Evolutionary conservation across 1,140 invertebrate species (phyloP).

Genomic region (Sweltsa coloradensis): DNA sequence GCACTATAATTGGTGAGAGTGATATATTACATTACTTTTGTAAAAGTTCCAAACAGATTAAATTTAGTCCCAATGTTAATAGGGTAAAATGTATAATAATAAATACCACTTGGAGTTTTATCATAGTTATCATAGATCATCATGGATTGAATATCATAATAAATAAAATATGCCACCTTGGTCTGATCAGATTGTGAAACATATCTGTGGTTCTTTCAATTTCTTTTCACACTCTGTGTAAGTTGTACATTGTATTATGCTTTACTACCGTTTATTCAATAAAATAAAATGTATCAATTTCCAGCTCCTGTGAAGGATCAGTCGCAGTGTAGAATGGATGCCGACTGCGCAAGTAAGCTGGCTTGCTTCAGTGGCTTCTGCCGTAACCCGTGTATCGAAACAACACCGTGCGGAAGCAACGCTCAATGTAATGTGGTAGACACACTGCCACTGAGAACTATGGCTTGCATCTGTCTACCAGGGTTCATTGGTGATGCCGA

Average conservation of each 20-base stretch:
- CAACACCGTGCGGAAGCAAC: slow-evolving; percentile 65
- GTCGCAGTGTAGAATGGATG: slow-evolving; percentile 64
- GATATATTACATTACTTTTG: background rate
- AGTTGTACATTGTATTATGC: slow-evolving; percentile 2
- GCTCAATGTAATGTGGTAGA: slow-evolving; percentile 72
- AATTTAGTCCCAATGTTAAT: too few species aligned
- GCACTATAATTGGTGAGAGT: slow-evolving; percentile 41
- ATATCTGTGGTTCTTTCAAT: too few species aligned
- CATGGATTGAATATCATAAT: too few species aligned
- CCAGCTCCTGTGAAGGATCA: slow-evolving; percentile 36
- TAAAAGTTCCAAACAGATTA: background rate
- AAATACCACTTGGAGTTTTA: too few species aligned
- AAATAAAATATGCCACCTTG: too few species aligned
- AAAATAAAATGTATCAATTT: slow-evolving; percentile 12
- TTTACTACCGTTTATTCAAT: too few species aligned
- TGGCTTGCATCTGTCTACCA: slow-evolving; percentile 71
- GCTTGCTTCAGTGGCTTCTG: slow-evolving; percentile 72
- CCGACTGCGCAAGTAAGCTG: slow-evolving; percentile 69
- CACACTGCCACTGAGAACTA: slow-evolving; percentile 71
- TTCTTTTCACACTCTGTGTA: too few species aligned
- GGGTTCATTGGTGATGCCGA: slow-evolving; percentile 75
- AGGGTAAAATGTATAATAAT: too few species aligned
- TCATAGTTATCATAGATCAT: too few species aligned
- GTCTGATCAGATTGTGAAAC: too few species aligned
- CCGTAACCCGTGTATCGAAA: slow-evolving; percentile 66